Base-by-base conservation (phyloP, 2,113 vertebrate genomes). In the Hemibagrus wyckioides region DNA sequence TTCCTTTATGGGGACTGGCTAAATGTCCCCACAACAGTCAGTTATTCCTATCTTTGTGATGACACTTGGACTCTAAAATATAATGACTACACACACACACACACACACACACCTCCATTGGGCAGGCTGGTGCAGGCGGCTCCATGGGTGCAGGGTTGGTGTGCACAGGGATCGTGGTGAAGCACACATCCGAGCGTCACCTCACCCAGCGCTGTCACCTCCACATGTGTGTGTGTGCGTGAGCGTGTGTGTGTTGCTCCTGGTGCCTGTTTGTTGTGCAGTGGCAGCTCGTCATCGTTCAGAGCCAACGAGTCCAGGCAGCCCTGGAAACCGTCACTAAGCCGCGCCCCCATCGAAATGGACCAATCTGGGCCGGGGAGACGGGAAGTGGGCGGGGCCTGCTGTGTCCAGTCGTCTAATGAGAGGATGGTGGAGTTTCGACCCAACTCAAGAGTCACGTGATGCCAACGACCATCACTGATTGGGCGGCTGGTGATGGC, bases 391-490 rank as follows among this genome's bases (percentile, higher is more conserved):
- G 97, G 93, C 0, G 96, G 95, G 0, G 96, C 96, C 23, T 96
- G 94, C 83, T 97, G 97, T 7, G 95, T 95, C 88, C 97, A 97
- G 92, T 98, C 97, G 0, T 99, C 98, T 71, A 99, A 93, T 1
- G 97, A 96, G 91, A 99, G 91, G 93, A 97, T 98, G 0, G 97
- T 99, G 95, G 96, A 96, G 87, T 99, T 99, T 85, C 95, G 96
- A 57, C 97, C 97, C 82, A 99, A 94, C 92, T 99, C 98, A 90
- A 99, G 93, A 65, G 95, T 96, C 88, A 99, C 97, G 0, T 97
- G 97, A 92, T 99, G 98, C 98, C 98, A 99, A 93, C 92, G 96
- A 33, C 98, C 98, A 0, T 99, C 98, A 0, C 97, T 99, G 83
- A 99, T 96, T 0, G 95, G 93, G 0, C 96, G 95, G 57, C 97